A percentile compares a stretch with the other conserved stretches of the same genome.
Evolutionary conservation across 2,888 invertebrate genomes (phyloP).

Genomic region (Mactromeris polynyma): DNA sequence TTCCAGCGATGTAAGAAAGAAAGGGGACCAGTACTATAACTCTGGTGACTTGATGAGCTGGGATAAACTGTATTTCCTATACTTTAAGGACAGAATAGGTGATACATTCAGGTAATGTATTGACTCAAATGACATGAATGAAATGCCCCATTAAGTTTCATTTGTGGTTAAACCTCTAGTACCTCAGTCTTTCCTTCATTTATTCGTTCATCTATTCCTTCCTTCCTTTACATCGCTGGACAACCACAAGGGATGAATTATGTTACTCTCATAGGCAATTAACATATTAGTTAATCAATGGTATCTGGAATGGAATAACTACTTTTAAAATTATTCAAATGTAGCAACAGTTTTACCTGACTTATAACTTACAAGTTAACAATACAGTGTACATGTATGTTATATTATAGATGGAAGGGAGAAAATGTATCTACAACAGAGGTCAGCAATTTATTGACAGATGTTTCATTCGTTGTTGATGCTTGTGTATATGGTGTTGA

Average conservation of each 20-base stretch:
- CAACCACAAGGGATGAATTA: too few species aligned
- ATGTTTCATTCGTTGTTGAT: conserved; percentile 78
- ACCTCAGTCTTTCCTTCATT: too few species aligned
- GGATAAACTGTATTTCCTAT: conserved; percentile 80
- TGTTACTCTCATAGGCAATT: too few species aligned
- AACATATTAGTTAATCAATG: too few species aligned
- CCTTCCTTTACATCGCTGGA: too few species aligned
- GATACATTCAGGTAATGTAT: conserved; percentile 83
- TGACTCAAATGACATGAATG: too few species aligned
- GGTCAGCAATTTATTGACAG: conserved; percentile 80
- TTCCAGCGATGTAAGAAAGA: conserved; percentile 92
- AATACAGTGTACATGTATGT: not conserved
- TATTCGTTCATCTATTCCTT: too few species aligned
- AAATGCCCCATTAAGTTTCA: too few species aligned
- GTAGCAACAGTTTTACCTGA: not conserved
- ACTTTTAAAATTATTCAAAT: too few species aligned
- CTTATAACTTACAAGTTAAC: not conserved
- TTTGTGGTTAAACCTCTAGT: too few species aligned
- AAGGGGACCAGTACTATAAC: conserved; percentile 91
- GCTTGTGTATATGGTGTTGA: conserved; percentile 83
- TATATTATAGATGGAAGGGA: conserved; percentile 83
- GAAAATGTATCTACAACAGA: conserved; percentile 86
- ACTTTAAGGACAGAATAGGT: conserved; percentile 83
- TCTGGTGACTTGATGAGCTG: conserved; percentile 79
- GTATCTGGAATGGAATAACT: too few species aligned